These are phyloP conservation scores for Andrena haemorrhoa DNA, from an alignment of 2,888 invertebrate species.

Conservation along the genomic window DNA sequence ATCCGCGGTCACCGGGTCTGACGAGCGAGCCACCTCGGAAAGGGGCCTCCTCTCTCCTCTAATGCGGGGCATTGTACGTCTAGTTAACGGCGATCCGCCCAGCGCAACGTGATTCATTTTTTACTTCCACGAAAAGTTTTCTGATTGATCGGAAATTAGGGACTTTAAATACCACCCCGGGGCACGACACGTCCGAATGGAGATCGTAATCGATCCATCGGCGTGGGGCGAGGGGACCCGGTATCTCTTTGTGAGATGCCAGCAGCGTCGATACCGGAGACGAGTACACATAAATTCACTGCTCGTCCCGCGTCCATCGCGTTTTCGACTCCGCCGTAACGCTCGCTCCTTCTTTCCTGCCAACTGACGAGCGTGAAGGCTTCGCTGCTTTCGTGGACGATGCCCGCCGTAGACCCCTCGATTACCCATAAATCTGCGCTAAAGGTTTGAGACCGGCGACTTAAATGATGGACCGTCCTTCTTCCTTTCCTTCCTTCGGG, in stretches of 20 bases:
- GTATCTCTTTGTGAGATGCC: slow-evolving; percentile 33
- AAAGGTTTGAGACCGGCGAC: slow-evolving; percentile 71
- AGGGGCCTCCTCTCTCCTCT: slow-evolving; percentile 62
- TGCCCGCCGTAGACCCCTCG: slow-evolving; percentile 72
- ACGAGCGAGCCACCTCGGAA: slow-evolving; percentile 68
- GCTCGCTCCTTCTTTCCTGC: slow-evolving; percentile 58
- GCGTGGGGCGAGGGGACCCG: slow-evolving; percentile 33
- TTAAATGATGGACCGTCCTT: slow-evolving; percentile 74
- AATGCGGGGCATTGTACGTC: slow-evolving; percentile 81
- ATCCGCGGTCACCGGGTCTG: slow-evolving; percentile 65
- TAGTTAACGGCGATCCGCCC: slow-evolving; percentile 79
- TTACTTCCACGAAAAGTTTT: slow-evolving; percentile 77
- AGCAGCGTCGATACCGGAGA: slow-evolving; percentile 10
- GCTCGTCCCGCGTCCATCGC: slow-evolving; percentile 35
- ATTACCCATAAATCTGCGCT: slow-evolving; percentile 80
- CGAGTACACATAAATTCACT: slow-evolving; percentile 51
- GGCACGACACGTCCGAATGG: slow-evolving; percentile 82
- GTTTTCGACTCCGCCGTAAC: slow-evolving; percentile 49
- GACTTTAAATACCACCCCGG: slow-evolving; percentile 81
- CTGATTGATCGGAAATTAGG: slow-evolving; percentile 84
- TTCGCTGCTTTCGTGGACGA: slow-evolving; percentile 66
- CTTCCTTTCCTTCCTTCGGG: slow-evolving; percentile 69
- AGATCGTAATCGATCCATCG: slow-evolving; percentile 80
- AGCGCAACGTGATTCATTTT: slow-evolving; percentile 77
- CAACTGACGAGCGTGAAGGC: slow-evolving; percentile 63